Percentiles rank a stretch among this genome's conserved stretches.
These are phyloP conservation scores for Dynastes grantii DNA, from an alignment of 2,888 invertebrate species.

Conservation along the genomic window DNA sequence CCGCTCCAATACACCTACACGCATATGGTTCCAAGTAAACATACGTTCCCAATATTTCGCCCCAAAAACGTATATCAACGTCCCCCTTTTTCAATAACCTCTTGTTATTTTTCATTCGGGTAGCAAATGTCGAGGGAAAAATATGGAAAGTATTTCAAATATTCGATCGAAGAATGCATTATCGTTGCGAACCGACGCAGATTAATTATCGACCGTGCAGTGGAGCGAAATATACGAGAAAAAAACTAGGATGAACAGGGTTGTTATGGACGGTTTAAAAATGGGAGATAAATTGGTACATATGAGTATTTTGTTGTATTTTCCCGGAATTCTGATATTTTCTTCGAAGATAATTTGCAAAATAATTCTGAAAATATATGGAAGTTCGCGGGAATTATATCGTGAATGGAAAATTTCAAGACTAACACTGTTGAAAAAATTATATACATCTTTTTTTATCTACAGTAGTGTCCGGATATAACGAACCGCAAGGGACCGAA, in stretches of 20 bases:
- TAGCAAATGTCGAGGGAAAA: slow-evolving; percentile 19
- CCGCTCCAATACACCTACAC: not conserved
- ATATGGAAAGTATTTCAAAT: slow-evolving; percentile 16
- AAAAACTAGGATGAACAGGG: not conserved
- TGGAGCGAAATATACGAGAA: slow-evolving; percentile 1
- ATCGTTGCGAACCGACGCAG: slow-evolving; percentile 10
- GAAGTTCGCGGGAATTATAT: too few species aligned
- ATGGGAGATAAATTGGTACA: too few species aligned
- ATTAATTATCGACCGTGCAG: slow-evolving; percentile 21
- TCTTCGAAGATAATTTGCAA: too few species aligned
- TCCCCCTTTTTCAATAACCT: slow-evolving; percentile 34
- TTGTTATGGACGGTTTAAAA: not conserved
- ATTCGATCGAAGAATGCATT: slow-evolving; percentile 17
- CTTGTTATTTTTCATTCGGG: slow-evolving; percentile 22
- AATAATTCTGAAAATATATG: too few species aligned
- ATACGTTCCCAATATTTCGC: slow-evolving; percentile 11
- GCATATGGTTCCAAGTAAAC: slow-evolving; percentile 4
- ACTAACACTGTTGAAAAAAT: too few species aligned
- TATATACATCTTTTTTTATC: too few species aligned
- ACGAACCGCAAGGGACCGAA: too few species aligned
- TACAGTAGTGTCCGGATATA: too few species aligned
- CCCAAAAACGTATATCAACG: slow-evolving; percentile 8
- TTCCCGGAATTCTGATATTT: too few species aligned
- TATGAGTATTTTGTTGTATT: too few species aligned
- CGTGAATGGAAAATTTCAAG: too few species aligned